Conservation (phyloP, 2,888 invertebrate species). For the Smittia aterrima region DNA sequence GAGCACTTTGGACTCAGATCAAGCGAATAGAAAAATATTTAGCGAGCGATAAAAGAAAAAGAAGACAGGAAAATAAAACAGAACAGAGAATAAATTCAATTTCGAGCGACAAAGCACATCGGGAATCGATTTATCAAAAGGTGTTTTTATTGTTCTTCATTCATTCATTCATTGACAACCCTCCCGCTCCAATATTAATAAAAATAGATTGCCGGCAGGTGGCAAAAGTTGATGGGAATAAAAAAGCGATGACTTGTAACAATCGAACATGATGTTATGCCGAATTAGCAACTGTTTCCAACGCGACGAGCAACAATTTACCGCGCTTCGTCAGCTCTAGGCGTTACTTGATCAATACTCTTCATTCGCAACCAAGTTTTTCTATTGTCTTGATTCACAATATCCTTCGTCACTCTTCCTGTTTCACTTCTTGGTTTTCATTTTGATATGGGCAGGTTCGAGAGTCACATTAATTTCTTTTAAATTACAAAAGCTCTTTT, state of each 20-base stretch:
- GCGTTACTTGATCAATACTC: no score
- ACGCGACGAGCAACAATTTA: conserved; percentile 28
- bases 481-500: no score
- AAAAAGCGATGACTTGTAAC: neutral
- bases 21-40: no score
- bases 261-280: neutral
- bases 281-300: conserved; percentile 32
- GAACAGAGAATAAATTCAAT: no score
- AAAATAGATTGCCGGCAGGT: conserved; percentile 18
- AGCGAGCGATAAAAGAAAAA: neutral
- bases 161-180: neutral
- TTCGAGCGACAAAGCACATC: neutral
- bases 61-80: neutral
- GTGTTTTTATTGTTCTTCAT: neutral
- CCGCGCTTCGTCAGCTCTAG: neutral
- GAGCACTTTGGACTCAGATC: no score
- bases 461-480: no score
- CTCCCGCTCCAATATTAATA: neutral
- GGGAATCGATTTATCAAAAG: neutral
- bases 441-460: no score
- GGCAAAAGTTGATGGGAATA: neutral
- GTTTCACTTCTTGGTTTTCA: no score
- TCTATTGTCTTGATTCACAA: no score
- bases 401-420: no score
- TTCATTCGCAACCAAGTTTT: no score